A percentile compares a stretch with the other conserved stretches of the same genome.
phyloP scores from a whole-genome alignment of 2,113 vertebrate species.

The Cinclus mexicanus region DNA sequence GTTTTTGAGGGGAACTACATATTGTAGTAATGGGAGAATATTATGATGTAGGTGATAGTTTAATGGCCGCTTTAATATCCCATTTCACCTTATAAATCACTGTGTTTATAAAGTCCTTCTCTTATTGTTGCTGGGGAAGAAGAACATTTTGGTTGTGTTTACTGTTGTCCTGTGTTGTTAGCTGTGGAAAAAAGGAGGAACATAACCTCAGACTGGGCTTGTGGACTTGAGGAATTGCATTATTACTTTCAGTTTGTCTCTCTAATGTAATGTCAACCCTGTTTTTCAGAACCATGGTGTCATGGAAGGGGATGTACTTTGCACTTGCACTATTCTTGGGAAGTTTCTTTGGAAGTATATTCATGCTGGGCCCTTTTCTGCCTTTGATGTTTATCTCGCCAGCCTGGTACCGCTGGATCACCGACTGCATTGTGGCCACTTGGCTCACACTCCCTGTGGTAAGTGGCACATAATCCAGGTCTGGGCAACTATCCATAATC shows the following conservation, averaged over 20 bases:
- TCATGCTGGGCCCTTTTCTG: constrained; percentile 91
- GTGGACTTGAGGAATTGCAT: background rate
- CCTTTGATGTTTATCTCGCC: constrained; percentile 91
- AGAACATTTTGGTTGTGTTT: background rate
- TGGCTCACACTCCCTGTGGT: constrained; percentile 98
- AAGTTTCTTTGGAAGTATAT: constrained; percentile 94
- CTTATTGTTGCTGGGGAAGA: background rate
- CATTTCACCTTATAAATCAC: background rate
- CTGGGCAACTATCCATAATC: background rate
- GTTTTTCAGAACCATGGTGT: constrained; percentile 87
- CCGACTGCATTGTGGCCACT: constrained; percentile 88
- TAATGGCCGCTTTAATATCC: background rate
- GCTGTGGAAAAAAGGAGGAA: background rate
- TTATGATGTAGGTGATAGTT: background rate
- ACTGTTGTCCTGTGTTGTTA: background rate
- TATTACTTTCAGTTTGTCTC: background rate
- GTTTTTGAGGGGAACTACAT: background rate
- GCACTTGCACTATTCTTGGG: constrained; percentile 88
- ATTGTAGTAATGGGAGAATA: background rate
- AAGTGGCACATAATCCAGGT: constrained; percentile 50
- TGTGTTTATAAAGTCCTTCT: background rate
- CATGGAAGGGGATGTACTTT: constrained; percentile 90
- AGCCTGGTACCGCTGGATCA: constrained; percentile 96
- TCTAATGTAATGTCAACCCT: background rate
- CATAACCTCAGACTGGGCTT: background rate